These are phyloP conservation scores for cattle (Bos taurus) DNA, from an alignment of 2,113 vertebrate species.

Conservation along the genomic window DNA sequence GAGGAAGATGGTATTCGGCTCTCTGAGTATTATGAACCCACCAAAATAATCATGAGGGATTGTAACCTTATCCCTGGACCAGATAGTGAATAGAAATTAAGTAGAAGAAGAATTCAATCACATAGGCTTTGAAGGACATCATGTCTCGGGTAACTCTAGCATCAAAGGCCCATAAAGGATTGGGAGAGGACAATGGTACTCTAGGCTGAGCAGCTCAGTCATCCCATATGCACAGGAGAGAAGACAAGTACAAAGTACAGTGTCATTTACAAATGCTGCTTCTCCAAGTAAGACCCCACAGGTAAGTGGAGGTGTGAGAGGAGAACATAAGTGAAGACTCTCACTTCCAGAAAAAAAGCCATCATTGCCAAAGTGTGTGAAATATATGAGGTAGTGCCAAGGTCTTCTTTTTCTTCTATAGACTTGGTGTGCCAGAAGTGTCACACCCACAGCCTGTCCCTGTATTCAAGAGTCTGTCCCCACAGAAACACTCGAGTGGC, in stretches of 20 bases:
- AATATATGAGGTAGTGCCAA: not conserved
- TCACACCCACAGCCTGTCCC: not conserved
- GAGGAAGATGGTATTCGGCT: not conserved
- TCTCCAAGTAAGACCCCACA: not conserved
- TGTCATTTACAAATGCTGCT: not conserved
- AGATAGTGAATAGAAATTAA: not conserved
- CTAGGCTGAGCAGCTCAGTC: not conserved
- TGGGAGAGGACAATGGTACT: not conserved
- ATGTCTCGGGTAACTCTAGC: not conserved
- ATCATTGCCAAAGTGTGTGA: not conserved
- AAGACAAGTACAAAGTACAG: fast-evolving
- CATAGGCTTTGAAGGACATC: not conserved
- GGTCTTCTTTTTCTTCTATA: not conserved
- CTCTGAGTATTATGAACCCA: not conserved
- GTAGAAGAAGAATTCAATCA: not conserved
- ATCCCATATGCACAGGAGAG: not conserved
- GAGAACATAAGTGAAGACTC: not conserved
- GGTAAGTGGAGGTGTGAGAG: not conserved
- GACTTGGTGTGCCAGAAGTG: not conserved
- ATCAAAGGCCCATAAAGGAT: not conserved
- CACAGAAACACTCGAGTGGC: not conserved
- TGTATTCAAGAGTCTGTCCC: not conserved
- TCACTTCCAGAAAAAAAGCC: not conserved
- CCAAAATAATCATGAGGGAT: not conserved
- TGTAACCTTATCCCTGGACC: not conserved